phyloP scores from a whole-genome alignment of 2,797 vertebrate species.

The Bovichtus variegatus region DNA sequence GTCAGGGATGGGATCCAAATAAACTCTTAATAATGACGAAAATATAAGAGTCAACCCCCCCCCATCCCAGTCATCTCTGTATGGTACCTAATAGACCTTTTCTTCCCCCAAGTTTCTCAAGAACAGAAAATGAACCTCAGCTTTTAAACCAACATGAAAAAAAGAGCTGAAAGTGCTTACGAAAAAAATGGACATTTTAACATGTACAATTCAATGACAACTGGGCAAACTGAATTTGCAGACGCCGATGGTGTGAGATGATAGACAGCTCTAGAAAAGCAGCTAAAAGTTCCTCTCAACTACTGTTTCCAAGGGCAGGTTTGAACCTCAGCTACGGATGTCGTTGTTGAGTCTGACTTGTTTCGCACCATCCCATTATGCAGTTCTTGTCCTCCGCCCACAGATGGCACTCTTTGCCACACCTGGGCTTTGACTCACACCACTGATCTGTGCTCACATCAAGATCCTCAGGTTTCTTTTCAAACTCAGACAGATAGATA shows the following conservation, averaged over 20 bases:
- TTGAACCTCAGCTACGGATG: background rate
- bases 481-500: constrained; percentile 45
- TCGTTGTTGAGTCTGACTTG: background rate
- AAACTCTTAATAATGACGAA: background rate
- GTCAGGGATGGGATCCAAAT: background rate
- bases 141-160: background rate
- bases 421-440: constrained; percentile 56
- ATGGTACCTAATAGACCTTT: too few relatives aligned
- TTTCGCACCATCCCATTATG: constrained; percentile 8
- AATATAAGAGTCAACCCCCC: background rate
- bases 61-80: background rate
- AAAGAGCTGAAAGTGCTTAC: background rate
- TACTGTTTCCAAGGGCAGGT: background rate
- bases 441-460: constrained; percentile 64
- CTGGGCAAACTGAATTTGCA: background rate
- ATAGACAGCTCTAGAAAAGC: background rate
- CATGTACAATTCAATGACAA: background rate
- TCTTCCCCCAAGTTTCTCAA: background rate
- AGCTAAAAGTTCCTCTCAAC: background rate
- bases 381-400: constrained; percentile 38
- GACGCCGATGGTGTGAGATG: background rate
- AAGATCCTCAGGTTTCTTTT: constrained; percentile 62
- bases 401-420: constrained; percentile 79
- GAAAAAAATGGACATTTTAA: background rate
- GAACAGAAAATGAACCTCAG: background rate